Evolutionary conservation across 1,140 invertebrate species (phyloP).

Genomic region (Pollicipes pollicipes): DNA sequence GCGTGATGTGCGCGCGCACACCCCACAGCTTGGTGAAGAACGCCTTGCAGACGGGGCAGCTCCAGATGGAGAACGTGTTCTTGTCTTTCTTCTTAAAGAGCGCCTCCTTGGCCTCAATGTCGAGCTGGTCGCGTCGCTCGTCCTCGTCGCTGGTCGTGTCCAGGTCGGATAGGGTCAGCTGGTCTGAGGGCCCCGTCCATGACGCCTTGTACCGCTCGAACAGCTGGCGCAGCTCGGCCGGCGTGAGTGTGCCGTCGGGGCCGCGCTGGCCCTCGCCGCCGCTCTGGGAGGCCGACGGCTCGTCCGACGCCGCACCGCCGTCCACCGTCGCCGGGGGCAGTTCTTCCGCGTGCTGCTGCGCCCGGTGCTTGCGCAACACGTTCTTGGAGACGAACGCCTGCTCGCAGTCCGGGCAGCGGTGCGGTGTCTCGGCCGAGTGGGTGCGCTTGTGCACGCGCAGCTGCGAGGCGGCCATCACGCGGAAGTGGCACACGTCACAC

Average conservation of each 20-base stretch:
- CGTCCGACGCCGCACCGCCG: neutral
- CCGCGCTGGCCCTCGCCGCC: neutral
- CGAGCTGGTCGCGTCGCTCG: neutral
- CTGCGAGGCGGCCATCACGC: neutral
- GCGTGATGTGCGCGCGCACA: slow-evolving; percentile 4
- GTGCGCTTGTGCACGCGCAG: neutral
- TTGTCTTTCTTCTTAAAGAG: neutral
- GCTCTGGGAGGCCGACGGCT: neutral
- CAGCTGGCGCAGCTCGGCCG: neutral
- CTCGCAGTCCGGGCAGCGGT: neutral
- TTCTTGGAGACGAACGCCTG: neutral
- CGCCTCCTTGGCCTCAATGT: neutral
- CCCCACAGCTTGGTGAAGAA: slow-evolving; percentile 5
- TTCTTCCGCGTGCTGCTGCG: neutral
- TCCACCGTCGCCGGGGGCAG: neutral
- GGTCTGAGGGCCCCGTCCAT: neutral
- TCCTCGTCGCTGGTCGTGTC: neutral
- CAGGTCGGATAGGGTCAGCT: neutral
- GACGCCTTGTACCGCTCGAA: neutral
- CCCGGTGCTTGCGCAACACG: neutral
- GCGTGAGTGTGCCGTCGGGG: neutral
- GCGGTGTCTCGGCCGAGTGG: neutral
- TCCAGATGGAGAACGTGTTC: neutral
- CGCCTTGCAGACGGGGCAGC: neutral
- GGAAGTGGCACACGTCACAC: slow-evolving; percentile 3